Evolutionary conservation across 2,113 vertebrate genomes (phyloP).

Genomic region (Noctilio leporinus): DNA sequence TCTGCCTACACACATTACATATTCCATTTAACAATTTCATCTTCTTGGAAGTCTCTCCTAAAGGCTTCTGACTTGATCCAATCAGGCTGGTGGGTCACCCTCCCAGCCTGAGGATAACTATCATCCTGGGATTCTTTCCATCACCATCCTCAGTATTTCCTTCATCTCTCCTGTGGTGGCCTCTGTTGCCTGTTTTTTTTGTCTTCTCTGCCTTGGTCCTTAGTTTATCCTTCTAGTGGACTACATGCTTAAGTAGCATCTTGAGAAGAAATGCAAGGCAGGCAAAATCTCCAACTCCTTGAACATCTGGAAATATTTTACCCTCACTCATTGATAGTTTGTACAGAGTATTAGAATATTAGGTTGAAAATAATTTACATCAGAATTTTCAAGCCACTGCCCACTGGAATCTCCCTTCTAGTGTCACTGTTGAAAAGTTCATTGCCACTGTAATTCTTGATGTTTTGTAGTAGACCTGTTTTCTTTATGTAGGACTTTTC

Average conservation of each 20-base stretch:
- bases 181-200: background rate
- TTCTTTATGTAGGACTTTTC: background rate
- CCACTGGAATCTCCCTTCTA: background rate
- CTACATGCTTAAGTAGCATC: background rate
- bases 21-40: background rate
- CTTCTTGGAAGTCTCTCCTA: background rate
- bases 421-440: background rate
- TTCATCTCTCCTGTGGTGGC: background rate
- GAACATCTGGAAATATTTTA: background rate
- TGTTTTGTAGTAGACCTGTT: background rate
- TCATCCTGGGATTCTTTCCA: background rate
- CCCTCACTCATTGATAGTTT: background rate
- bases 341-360: background rate
- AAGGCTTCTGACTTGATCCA: background rate
- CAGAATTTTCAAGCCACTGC: background rate
- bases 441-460: background rate
- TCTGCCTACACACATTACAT: background rate
- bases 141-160: background rate
- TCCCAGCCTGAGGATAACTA: background rate
- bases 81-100: background rate
- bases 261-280: background rate
- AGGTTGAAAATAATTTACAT: background rate
- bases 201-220: background rate
- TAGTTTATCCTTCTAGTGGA: background rate
- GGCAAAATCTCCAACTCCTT: background rate